Evolutionary conservation across 64 coral and sea anemone genomes (phyloP).

Genomic region (Actinia tenebrosa): DNA sequence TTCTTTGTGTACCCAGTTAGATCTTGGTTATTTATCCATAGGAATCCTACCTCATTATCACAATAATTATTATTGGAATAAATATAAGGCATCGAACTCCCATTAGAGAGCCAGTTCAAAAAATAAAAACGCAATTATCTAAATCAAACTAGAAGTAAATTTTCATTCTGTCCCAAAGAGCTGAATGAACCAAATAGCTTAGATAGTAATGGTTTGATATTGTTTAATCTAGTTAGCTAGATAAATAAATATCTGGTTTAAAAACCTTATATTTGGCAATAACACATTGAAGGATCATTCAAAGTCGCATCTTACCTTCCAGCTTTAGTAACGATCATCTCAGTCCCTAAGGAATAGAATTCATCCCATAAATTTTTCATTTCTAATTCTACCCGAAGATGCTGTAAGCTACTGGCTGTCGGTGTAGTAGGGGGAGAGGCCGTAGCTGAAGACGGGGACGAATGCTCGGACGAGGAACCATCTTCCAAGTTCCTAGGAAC

Average conservation of each 20-base stretch:
- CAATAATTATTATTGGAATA: not conserved
- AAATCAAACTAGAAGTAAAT: not conserved
- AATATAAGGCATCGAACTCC: not conserved
- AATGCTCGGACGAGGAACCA: not conserved
- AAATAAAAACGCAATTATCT: not conserved
- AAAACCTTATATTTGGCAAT: not conserved
- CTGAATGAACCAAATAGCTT: not conserved
- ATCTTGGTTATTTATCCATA: not conserved
- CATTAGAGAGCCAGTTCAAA: not conserved
- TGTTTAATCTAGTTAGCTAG: not conserved
- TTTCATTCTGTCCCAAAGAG: not conserved
- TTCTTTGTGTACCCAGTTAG: not conserved
- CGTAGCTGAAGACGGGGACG: conserved; percentile 33
- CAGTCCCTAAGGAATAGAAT: conserved; percentile 84
- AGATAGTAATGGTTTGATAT: not conserved
- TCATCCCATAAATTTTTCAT: conserved; percentile 98
- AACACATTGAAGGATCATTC: not conserved
- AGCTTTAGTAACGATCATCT: conserved; percentile 98
- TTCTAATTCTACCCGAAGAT: conserved; percentile 87
- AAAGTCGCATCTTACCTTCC: conserved; percentile 68
- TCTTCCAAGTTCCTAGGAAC: conserved; percentile 3
- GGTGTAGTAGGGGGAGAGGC: conserved; percentile 58
- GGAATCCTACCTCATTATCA: not conserved
- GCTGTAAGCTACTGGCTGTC: conserved; percentile 47
- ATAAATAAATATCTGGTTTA: not conserved